Conservation (phyloP, 2,797 vertebrate species). For the Psittacula echo region DNA sequence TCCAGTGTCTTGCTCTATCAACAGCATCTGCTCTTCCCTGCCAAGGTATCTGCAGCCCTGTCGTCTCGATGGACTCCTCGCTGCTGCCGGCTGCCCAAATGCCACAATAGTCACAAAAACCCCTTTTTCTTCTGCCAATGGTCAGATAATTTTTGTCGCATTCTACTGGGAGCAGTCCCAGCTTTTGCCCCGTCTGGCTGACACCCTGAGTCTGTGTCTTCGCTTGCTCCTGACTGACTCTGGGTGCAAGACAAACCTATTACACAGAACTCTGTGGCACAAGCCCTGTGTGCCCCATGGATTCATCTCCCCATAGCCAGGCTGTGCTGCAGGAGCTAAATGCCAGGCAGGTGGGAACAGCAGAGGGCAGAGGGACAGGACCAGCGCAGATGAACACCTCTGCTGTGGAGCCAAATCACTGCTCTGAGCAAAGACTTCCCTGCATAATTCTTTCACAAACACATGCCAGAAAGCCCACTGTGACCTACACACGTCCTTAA, state of each 20-base stretch:
- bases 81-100: background rate
- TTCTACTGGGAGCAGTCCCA: background rate
- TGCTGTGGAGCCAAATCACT: background rate
- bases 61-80: accelerated
- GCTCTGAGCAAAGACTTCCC: background rate
- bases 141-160: background rate
- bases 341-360: background rate
- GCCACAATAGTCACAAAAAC: background rate
- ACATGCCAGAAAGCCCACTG: background rate
- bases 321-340: background rate
- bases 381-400: background rate
- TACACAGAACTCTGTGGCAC: background rate
- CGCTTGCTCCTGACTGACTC: background rate
- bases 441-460: background rate
- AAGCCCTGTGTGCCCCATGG: accelerated
- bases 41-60: background rate
- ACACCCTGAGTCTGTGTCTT: background rate
- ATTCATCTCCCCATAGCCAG: background rate
- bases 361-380: background rate
- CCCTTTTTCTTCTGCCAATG: background rate
- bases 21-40: background rate
- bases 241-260: background rate
- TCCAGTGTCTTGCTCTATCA: background rate
- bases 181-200: background rate
- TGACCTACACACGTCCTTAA: background rate